Evolutionary conservation across 2,797 vertebrate species (phyloP), one percentile per base, ranked within the genome.

Genomic region (Sylvia borin): DNA sequence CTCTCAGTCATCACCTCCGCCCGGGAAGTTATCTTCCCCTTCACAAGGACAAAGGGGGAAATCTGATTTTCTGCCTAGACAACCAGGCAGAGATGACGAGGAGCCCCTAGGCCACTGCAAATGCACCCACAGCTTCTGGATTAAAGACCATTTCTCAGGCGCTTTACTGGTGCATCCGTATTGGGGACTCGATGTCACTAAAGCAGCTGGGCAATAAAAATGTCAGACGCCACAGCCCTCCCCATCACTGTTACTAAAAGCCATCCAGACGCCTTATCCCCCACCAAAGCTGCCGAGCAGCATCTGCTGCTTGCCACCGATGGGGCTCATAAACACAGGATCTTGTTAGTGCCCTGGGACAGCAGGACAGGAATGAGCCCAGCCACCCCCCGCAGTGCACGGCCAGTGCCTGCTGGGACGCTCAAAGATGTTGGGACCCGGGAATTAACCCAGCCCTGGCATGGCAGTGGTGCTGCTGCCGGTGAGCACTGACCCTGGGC

Each of bases 11-110:
- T 68, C 67, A 75, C 70, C 67, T 93, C 90, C 22, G 42, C 31
- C 42, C 0, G 0, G 70, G 47, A 47, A 40, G 45, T 36, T 19
- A 62, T 76, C 43, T 93, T 60, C 51, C 80, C 38, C 77, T 88
- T 51, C 65, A 68, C 13, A 20, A 77, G 83, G 58, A 83, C 48
- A 84, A 71, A 62, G 34, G 24, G 48, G 34, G 3, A 71, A 93
- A 95, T 92, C 82, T 79, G 58, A 93, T 96, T 97, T 96, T 91
- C 90, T 84, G 51, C 88, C 91, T 58, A 85, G 91, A 92, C 85
- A 77, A 80, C 34, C 1, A 2, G 70, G 17, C 77, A 51, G 85
- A 68, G 76, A 81, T 11, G 34, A 55, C 0, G 0, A 78, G 36
- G 55, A 86, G 73, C 92, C 90, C 54, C 0, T 1, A 50, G 90